Percentiles rank a stretch among this genome's conserved stretches.
These are phyloP conservation scores for Theonella swinhoei DNA, from an alignment of 37 sponge, comb jelly and placozoan species.

Conservation along the genomic window DNA sequence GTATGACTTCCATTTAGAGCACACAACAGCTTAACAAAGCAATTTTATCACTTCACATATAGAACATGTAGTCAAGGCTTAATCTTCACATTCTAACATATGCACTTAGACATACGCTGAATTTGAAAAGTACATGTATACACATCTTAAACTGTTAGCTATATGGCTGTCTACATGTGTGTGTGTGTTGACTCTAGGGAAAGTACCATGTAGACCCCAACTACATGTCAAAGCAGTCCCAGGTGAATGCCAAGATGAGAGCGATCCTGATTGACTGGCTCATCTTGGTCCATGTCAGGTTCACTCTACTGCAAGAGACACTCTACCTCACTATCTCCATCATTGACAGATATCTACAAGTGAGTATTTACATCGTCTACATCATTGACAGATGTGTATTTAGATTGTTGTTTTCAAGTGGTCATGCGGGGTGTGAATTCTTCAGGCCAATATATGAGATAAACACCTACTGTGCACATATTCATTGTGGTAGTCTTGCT, in stretches of 20 bases:
- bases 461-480: no score
- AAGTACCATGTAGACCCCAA: conserved; percentile 71
- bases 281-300: conserved; percentile 91
- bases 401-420: no score
- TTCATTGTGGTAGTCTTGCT: neutral
- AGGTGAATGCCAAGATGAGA: conserved; percentile 90
- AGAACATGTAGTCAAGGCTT: no score
- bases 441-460: no score
- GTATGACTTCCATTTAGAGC: conserved; percentile 14
- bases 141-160: no score
- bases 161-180: neutral
- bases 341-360: conserved; percentile 92
- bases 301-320: conserved; percentile 90
- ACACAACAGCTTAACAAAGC: no score
- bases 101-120: no score
- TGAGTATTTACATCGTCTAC: conserved; percentile 23
- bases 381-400: no score
- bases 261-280: conserved; percentile 95
- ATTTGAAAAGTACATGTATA: no score
- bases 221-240: conserved; percentile 76
- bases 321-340: conserved; percentile 90
- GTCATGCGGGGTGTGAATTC: no score
- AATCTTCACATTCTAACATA: no score
- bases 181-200: conserved; percentile 17
- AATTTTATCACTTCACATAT: no score